phyloP scores from a whole-genome alignment of 2,888 invertebrate species.

The Lasioglossum morio region DNA sequence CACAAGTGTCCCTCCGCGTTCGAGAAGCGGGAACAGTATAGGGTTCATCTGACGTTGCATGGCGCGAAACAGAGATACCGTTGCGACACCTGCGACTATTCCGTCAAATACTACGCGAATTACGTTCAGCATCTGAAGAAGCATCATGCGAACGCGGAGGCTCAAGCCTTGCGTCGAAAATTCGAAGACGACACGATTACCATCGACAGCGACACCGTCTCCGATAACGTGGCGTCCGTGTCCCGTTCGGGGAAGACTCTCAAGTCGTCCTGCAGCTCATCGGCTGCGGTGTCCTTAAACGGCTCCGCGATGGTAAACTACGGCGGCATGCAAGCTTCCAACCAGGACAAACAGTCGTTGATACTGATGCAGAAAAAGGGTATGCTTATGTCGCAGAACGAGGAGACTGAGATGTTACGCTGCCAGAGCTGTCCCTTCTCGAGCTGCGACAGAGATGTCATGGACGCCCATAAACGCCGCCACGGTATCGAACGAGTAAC shows the following conservation, averaged over 20 bases:
- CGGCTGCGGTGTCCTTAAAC: background rate
- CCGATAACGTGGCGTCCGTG: slow-evolving; percentile 17
- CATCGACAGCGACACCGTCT: slow-evolving; percentile 70
- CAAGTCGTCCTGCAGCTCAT: slow-evolving; percentile 55
- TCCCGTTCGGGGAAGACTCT: slow-evolving; percentile 73
- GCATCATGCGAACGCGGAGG: slow-evolving; percentile 90
- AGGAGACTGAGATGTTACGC: slow-evolving; percentile 70
- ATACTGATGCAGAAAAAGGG: slow-evolving; percentile 77
- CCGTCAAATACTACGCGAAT: slow-evolving; percentile 94
- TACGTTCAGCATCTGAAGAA: slow-evolving; percentile 93
- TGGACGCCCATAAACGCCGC: slow-evolving; percentile 80
- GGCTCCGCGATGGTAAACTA: slow-evolving; percentile 24
- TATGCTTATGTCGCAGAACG: slow-evolving; percentile 44
- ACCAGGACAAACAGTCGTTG: slow-evolving; percentile 80
- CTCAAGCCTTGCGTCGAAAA: slow-evolving; percentile 86
- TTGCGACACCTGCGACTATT: slow-evolving; percentile 94
- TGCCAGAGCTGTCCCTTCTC: slow-evolving; percentile 80
- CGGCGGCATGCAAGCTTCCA: slow-evolving; percentile 71
- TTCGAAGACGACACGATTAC: slow-evolving; percentile 80
- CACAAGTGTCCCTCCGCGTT: slow-evolving; percentile 95
- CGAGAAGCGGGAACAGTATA: slow-evolving; percentile 93
- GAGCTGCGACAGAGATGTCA: slow-evolving; percentile 75
- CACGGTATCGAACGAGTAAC: slow-evolving; percentile 81
- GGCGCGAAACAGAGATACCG: slow-evolving; percentile 93
- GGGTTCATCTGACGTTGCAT: slow-evolving; percentile 92